phyloP scores from a whole-genome alignment of 2,888 invertebrate genomes.

The Trachelus troglodyta region DNA sequence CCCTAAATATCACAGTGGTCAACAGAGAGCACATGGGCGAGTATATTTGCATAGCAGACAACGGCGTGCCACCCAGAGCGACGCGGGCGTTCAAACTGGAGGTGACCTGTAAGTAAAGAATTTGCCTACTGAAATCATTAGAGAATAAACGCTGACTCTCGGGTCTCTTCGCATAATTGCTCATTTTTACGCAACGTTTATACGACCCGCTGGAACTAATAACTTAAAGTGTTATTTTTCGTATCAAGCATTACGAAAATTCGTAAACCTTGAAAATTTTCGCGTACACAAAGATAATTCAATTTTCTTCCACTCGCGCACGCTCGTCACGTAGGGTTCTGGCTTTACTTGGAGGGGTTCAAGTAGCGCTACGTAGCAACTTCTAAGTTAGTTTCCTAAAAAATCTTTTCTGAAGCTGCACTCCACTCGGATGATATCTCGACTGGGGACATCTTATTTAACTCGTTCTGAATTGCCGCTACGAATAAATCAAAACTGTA shows the following conservation, averaged over 20 bases:
- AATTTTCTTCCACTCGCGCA: not conserved
- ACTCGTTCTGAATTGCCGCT: not conserved
- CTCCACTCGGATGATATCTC: not conserved
- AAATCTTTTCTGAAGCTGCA: not conserved
- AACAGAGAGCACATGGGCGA: constrained; percentile 81
- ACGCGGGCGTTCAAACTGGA: constrained; percentile 86
- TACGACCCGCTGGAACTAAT: not conserved
- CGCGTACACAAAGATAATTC: not conserved
- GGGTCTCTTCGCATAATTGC: not conserved
- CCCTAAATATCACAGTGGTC: constrained; percentile 81
- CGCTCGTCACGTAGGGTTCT: not conserved
- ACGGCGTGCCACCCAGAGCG: constrained; percentile 86
- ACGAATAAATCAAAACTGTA: not conserved
- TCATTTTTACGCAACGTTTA: not conserved
- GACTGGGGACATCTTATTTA: not conserved
- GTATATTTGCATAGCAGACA: constrained; percentile 83
- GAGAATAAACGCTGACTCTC: not conserved
- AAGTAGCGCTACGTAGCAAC: not conserved
- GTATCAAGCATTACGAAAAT: not conserved
- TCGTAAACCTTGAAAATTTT: not conserved
- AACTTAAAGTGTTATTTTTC: not conserved
- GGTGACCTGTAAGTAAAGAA: constrained; percentile 83
- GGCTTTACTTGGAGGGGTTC: not conserved
- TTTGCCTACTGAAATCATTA: not conserved
- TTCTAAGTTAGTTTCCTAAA: not conserved